These are phyloP conservation scores for Lemur catta DNA, from an alignment of 2,797 vertebrate species.

Conservation along the genomic window DNA sequence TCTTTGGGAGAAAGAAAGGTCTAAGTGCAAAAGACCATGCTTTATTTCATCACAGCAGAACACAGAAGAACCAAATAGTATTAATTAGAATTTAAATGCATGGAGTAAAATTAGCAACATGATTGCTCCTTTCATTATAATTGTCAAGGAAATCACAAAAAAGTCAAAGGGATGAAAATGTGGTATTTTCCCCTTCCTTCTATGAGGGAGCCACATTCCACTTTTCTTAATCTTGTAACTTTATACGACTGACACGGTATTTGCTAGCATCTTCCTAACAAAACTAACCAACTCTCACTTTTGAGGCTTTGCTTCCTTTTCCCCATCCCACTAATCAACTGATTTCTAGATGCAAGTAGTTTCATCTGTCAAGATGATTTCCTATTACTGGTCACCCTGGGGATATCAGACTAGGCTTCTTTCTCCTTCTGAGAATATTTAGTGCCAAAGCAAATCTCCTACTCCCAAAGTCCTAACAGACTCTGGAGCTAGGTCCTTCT, in stretches of 20 bases:
- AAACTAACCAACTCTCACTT: background rate
- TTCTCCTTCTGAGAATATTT: background rate
- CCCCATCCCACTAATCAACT: background rate
- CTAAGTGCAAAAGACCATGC: background rate
- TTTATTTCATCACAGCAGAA: slow-evolving; percentile 80
- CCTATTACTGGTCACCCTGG: background rate
- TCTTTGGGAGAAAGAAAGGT: slow-evolving; percentile 64
- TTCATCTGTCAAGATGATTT: background rate
- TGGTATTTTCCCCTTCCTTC: background rate
- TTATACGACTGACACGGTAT: background rate
- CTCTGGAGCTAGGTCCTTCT: background rate
- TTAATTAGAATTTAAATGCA: slow-evolving; percentile 80
- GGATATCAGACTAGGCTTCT: background rate
- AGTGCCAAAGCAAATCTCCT: background rate
- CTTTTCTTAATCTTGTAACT: background rate
- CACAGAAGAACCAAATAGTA: slow-evolving; percentile 79
- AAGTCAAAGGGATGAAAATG: background rate
- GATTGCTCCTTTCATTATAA: slow-evolving; percentile 67
- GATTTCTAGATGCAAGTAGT: background rate
- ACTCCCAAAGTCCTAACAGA: background rate
- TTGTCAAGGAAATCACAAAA: slow-evolving; percentile 55
- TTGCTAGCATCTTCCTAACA: background rate
- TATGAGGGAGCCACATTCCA: background rate
- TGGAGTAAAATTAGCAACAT: slow-evolving; percentile 74
- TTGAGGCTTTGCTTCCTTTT: background rate